Evolutionary conservation across 2,888 invertebrate genomes (phyloP), one percentile per base, ranked within the genome.

Genomic region (Rhabditoides inermis): DNA sequence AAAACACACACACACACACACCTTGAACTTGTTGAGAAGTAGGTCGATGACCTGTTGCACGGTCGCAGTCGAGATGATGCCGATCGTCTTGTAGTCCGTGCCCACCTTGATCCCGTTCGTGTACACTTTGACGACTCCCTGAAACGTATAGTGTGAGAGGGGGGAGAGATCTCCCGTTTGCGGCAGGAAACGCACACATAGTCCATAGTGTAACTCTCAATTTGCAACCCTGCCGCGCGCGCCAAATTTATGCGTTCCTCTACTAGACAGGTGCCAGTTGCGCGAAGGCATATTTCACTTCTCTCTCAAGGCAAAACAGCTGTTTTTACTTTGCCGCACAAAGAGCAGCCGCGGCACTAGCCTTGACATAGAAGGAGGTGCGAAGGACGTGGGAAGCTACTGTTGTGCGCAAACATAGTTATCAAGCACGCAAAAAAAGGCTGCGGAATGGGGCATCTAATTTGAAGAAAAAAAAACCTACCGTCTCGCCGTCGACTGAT

Each of bases 21-120:
- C n/a, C n/a, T 64, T 64, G 44, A 85, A 88, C 82, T 91, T 90
- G 78, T 86, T 84, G 59, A 92, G 82, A 23, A 92, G 82, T 47
- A 87, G 86, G 57, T 84, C 82, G 12, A 91, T 87, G 60, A 92
- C 86, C 54, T 90, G 88, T n/a, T 47, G 49, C 2, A 62, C 88
- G 1, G 88, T 86, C 15, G 89, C 90, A 72, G 87, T 85, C 82
- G 86, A 88, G 47, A 87, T 87, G 68, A 91, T 88, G 63, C 88
- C 85, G 55, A 92, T 81, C 0, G 91, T 92, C 80, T 91, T 91
- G 84, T 92, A 91, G 78, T 91, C 90, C 77, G 91, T 90, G 80
- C 91, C 91, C 26, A 89, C 86, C 53, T 89, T 84, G 53, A 91
- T 82, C 73, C 89, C 87, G 70, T 85, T 85, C 23, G 90, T 89